Conservation (phyloP, 2,113 vertebrate genomes). For the Proteles cristata region DNA sequence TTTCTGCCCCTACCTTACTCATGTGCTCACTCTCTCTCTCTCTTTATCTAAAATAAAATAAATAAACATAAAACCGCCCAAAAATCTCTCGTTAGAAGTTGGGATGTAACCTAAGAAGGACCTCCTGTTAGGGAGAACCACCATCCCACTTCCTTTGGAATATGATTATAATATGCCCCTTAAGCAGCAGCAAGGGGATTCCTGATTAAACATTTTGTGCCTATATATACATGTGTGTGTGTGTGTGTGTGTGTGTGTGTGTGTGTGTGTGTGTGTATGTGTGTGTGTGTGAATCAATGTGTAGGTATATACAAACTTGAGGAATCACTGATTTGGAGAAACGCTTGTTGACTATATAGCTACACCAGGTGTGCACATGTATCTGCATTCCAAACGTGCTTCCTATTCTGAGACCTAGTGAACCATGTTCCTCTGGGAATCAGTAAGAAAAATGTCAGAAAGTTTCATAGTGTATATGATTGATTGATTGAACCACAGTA, state of each 20-base stretch:
- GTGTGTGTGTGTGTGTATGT: too few species aligned
- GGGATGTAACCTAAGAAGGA: background rate
- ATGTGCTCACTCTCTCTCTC: too few species aligned
- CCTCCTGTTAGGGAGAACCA: background rate
- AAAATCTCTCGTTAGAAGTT: background rate
- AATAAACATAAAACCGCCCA: too few species aligned
- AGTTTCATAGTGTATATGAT: background rate
- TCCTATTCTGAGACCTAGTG: background rate
- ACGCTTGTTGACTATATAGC: background rate
- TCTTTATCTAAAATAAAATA: too few species aligned
- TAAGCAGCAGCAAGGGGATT: background rate
- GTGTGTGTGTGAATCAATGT: background rate
- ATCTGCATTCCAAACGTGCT: background rate
- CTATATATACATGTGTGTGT: background rate
- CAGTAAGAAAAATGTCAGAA: conserved; percentile 35
- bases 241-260: too few species aligned
- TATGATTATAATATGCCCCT: background rate
- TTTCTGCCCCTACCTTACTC: too few species aligned
- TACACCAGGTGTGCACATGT: background rate
- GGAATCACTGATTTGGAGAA: background rate
- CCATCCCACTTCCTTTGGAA: background rate
- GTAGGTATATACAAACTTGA: background rate
- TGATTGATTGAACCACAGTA: background rate
- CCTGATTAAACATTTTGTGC: background rate
- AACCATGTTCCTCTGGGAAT: background rate